Percentiles rank a stretch among this genome's conserved stretches.
phyloP scores from a whole-genome alignment of 2,113 vertebrate species.

The Ariopsis seemanni region DNA sequence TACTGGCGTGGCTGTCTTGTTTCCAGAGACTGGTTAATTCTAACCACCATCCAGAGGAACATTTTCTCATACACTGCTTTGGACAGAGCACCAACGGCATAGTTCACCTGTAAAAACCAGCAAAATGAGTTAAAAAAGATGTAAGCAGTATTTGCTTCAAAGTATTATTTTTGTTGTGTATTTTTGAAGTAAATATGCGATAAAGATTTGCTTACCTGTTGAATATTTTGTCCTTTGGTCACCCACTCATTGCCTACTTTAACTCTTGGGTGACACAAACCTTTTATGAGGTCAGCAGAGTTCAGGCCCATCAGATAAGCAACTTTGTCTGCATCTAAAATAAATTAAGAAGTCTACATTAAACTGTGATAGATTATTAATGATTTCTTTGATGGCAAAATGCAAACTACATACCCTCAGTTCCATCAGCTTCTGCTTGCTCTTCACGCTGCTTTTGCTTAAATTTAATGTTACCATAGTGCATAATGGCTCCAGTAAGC shows the following conservation, averaged over 20 bases:
- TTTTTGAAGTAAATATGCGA: not conserved
- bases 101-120: constrained; percentile 48
- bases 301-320: constrained; percentile 81
- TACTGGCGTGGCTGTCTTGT: constrained; percentile 63
- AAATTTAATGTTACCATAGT: constrained; percentile 88
- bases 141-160: too few relatives aligned
- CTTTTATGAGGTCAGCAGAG: constrained; percentile 81
- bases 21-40: constrained; percentile 65
- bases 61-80: constrained; percentile 66
- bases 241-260: constrained; percentile 84
- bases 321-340: constrained; percentile 79
- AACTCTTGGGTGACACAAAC: constrained; percentile 77
- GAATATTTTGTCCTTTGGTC: constrained; percentile 82
- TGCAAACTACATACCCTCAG: constrained; percentile 73
- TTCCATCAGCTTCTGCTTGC: constrained; percentile 86
- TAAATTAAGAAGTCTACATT: constrained; percentile 11
- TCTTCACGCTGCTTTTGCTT: constrained; percentile 86
- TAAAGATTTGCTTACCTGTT: constrained; percentile 69
- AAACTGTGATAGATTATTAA: not conserved
- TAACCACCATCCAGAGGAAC: constrained; percentile 66
- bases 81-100: constrained; percentile 58
- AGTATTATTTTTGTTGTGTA: not conserved
- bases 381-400: not conserved
- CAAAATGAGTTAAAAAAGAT: not conserved
- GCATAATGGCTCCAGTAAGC: constrained; percentile 86